A percentile compares a stretch with the other conserved stretches of the same genome.
Evolutionary conservation across 2,113 vertebrate species (phyloP).

Genomic region (Leptosomus discolor): DNA sequence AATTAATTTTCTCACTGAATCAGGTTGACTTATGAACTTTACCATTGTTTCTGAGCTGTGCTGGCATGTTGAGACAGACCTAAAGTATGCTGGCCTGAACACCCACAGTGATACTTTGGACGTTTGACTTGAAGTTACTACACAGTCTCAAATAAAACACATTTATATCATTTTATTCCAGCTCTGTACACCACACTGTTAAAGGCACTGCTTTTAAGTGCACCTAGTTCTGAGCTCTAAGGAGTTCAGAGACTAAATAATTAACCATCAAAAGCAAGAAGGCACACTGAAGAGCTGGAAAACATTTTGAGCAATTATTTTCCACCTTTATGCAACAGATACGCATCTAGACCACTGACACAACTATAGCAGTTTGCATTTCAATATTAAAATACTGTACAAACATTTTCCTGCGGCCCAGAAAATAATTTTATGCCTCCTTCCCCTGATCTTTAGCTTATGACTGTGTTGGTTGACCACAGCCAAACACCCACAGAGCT

Average conservation of each 20-base stretch:
- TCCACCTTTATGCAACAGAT: accelerated
- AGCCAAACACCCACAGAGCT: background rate
- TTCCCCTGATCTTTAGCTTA: background rate
- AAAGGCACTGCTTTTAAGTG: background rate
- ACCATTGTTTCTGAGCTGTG: background rate
- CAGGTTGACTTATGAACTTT: background rate
- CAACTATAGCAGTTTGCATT: background rate
- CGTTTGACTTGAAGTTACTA: background rate
- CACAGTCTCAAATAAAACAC: background rate
- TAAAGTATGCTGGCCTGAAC: background rate
- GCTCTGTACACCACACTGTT: background rate
- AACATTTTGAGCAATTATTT: background rate
- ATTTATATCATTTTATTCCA: background rate
- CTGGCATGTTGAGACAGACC: background rate
- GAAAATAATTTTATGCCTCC: background rate
- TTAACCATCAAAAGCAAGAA: background rate
- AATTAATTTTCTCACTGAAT: background rate
- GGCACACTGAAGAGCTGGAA: accelerated
- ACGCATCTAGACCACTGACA: background rate
- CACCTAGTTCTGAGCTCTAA: background rate
- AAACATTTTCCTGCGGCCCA: background rate
- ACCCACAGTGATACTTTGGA: background rate
- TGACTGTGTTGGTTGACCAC: background rate
- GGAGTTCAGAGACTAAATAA: background rate
- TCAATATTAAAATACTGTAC: background rate